Evolutionary conservation across 2,888 invertebrate species (phyloP).

Genomic region (Rosalia funebris): DNA sequence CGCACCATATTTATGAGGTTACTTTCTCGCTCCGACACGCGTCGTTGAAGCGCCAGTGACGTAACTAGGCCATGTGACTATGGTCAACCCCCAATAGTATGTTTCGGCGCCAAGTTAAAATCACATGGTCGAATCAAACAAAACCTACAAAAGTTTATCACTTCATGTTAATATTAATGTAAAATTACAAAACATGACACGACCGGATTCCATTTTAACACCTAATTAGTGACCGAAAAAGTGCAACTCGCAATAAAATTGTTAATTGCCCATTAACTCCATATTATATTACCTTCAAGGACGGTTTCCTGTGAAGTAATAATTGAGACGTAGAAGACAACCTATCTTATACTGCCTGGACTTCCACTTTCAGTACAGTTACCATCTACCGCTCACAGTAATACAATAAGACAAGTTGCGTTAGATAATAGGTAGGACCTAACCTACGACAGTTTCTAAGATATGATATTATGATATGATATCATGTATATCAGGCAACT

Average conservation of each 20-base stretch:
- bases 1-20: constrained; percentile 64
- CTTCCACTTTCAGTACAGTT: no score
- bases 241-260: constrained; percentile 41
- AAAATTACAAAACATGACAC: constrained; percentile 41
- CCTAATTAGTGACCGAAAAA: constrained; percentile 50
- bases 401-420: no score
- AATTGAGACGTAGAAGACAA: constrained; percentile 38
- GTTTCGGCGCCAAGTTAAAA: constrained; percentile 63
- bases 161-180: constrained; percentile 33
- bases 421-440: no score
- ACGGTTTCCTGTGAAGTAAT: constrained; percentile 36
- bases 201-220: constrained; percentile 48
- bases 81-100: constrained; percentile 60
- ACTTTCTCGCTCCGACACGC: constrained; percentile 64
- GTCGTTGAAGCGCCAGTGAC: constrained; percentile 59
- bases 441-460: no score
- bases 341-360: no score
- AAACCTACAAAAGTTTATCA: constrained; percentile 20
- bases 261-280: constrained; percentile 52
- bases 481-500: no score
- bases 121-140: constrained; percentile 44
- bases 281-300: constrained; percentile 45
- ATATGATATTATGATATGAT: no score
- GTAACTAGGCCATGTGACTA: constrained; percentile 62
- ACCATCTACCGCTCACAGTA: no score